Base-by-base conservation (phyloP, 2,888 invertebrate species). In the Adelphocoris suturalis region DNA sequence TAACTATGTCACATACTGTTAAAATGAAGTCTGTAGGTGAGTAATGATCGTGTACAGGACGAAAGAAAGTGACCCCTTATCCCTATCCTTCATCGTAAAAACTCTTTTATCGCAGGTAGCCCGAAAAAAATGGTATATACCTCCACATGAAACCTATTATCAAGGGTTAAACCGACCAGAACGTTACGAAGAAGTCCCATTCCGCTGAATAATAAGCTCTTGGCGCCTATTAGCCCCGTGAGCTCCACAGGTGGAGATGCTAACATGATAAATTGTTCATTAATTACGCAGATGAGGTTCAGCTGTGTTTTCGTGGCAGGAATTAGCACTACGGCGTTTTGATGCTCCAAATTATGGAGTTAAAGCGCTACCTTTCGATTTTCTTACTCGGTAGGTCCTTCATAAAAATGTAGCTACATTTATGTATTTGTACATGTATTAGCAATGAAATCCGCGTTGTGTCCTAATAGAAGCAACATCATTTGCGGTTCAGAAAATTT, bases 191-290 rank as follows among this genome's bases (percentile, higher is more conserved):
- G 57, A n/a, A 16, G 57, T n/a, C 7, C 57, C n/a, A 14, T n/a
- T n/a, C 57, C n/a, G n/a, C 57, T 57, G 57, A 57, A 57, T 57
- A 57, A 57, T 57, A 57, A 57, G 57, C 57, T 57, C 57, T 57
- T 57, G 16, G 16, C 57, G 16, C 57, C 57, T 57, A 57, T 57
- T 57, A n/a, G 57, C n/a, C 19, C 57, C 57, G 57, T 14, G 57
- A 57, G 57, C 57, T 57, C 57, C n/a, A 57, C 57, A 57, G 57
- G 57, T 57, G 57, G 57, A 7, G 16, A n/a, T 57, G 57, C 19
- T 16, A 57, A 57, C 57, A 57, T n/a, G 57, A 57, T 57, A 57
- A 57, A 57, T 57, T 57, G 57, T 57, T n/a, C 57, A 57, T 57
- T 57, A 57, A 57, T 57, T 57, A 57, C 57, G 11, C 16, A 57